Conservation (phyloP, 2,888 invertebrate species). For the Athrips mouffetella region DNA sequence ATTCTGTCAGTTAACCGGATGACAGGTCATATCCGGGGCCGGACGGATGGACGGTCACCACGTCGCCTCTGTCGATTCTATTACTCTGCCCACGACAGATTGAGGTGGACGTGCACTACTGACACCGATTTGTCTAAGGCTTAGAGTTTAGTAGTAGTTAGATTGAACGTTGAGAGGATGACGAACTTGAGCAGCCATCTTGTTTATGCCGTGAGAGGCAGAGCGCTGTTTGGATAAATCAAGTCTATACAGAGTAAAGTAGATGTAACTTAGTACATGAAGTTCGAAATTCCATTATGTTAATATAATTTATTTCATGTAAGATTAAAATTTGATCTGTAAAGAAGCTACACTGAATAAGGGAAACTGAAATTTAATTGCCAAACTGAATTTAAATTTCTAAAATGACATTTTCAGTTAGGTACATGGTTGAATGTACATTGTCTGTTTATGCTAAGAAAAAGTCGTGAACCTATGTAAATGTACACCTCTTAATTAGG, state of each 20-base stretch:
- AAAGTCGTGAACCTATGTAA: no score
- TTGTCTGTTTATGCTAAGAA: no score
- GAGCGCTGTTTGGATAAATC: background rate
- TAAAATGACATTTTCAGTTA: no score
- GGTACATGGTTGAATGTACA: no score
- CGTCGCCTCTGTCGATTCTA: constrained; percentile 64
- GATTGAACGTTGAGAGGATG: constrained; percentile 13
- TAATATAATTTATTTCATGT: no score
- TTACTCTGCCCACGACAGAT: constrained; percentile 63
- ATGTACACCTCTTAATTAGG: no score
- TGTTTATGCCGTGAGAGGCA: background rate
- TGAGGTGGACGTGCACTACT: constrained; percentile 44
- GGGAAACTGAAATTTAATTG: no score
- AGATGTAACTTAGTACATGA: background rate
- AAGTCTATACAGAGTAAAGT: background rate
- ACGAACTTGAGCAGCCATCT: background rate
- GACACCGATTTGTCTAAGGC: constrained; percentile 22
- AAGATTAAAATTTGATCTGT: no score
- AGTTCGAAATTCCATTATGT: constrained; percentile 1
- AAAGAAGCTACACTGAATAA: no score
- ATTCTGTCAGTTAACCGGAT: constrained; percentile 57
- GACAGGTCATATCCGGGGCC: constrained; percentile 67
- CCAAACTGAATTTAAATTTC: no score
- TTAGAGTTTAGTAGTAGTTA: constrained; percentile 18
- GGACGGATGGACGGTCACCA: constrained; percentile 46